Evolutionary conservation across 2,797 vertebrate species (phyloP).

Genomic region (Sternotherus odoratus): DNA sequence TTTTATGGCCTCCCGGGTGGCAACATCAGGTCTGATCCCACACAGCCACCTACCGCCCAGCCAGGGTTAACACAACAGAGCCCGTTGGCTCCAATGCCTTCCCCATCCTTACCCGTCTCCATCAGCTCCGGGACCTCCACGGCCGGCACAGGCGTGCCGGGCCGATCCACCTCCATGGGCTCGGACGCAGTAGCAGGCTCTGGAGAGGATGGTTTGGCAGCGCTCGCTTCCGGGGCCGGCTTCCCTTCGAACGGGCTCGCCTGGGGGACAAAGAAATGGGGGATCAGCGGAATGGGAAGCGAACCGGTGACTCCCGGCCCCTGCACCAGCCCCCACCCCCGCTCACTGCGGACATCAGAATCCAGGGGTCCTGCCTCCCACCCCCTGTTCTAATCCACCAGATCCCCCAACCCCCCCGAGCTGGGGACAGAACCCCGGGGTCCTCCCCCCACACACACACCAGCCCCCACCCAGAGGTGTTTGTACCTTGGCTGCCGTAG

Average conservation of each 20-base stretch:
- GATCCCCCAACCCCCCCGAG: not conserved
- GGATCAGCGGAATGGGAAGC: not conserved
- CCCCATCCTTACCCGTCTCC: constrained; percentile 82
- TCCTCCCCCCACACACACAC: not conserved
- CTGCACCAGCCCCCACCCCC: not conserved
- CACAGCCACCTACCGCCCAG: not conserved
- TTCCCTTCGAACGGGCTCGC: constrained; percentile 91
- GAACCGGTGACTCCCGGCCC: not conserved
- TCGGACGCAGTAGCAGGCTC: constrained; percentile 84
- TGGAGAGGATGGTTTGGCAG: constrained; percentile 89
- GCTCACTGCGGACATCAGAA: not conserved
- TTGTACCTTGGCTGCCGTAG: constrained; percentile 91
- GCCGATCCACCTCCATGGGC: constrained; percentile 88
- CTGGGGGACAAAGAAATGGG: constrained; percentile 67
- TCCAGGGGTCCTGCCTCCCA: not conserved
- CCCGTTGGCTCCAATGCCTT: not conserved
- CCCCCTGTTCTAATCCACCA: rapidly evolving
- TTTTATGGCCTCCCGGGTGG: not conserved
- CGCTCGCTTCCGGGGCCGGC: constrained; percentile 77
- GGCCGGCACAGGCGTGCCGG: constrained; percentile 90
- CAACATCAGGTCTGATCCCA: not conserved
- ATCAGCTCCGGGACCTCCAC: constrained; percentile 90
- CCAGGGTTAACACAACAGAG: not conserved
- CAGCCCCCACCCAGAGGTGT: not conserved
- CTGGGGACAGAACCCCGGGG: rapidly evolving